Conservation (phyloP, 2,888 invertebrate species). For the Crematogaster levior region DNA sequence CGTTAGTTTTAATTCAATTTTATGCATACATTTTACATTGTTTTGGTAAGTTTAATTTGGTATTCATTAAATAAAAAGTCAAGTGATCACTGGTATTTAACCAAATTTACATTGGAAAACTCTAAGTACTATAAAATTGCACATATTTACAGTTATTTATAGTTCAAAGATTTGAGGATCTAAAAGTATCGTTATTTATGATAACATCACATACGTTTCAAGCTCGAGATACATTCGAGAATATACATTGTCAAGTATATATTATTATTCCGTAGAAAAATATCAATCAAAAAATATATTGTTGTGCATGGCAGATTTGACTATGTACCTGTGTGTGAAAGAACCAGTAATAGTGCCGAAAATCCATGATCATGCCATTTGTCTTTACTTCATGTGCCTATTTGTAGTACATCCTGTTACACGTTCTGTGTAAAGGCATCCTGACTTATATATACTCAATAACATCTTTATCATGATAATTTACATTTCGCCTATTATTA, state of each 20-base stretch:
- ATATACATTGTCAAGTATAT: not conserved
- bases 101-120: not conserved
- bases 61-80: not conserved
- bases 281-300: conserved; percentile 71
- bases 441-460: conserved; percentile 7
- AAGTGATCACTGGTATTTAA: not conserved
- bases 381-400: not conserved
- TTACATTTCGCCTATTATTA: conserved; percentile 24
- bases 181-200: conserved; percentile 1
- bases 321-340: conserved; percentile 26
- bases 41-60: not conserved
- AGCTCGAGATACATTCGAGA: not conserved
- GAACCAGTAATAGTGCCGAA: not conserved
- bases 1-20: not conserved
- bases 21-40: not conserved
- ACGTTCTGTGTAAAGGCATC: not conserved
- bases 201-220: not conserved
- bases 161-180: not conserved
- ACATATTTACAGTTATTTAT: conserved; percentile 49
- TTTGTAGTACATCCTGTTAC: not conserved
- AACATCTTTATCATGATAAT: not conserved
- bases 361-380: not conserved
- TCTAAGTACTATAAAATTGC: not conserved
- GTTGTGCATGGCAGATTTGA: conserved; percentile 45
- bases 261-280: conserved; percentile 61